A percentile compares a stretch with the other conserved stretches of the same genome.
Evolutionary conservation across 64 coral and sea anemone species (phyloP).

Genomic region (Orbicella faveolata): DNA sequence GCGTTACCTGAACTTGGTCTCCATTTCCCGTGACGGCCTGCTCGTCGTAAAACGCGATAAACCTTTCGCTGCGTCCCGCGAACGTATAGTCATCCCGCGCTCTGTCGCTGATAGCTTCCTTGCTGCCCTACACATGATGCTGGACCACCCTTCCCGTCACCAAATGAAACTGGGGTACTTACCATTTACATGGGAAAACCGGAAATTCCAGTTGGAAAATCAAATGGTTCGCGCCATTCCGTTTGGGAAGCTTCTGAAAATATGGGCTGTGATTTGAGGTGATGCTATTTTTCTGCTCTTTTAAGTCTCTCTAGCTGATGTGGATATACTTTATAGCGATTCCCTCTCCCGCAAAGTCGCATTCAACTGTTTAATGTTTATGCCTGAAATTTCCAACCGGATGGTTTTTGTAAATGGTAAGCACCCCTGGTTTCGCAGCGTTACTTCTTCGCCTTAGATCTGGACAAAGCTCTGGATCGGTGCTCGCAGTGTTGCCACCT

Average conservation of each 20-base stretch:
- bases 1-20: conserved; percentile 8
- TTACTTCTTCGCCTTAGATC: conserved; percentile 40
- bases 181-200: too few relatives aligned
- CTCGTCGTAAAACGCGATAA: conserved; percentile 9
- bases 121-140: conserved; percentile 4
- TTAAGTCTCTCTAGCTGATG: too few relatives aligned
- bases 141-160: background rate
- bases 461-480: conserved; percentile 34
- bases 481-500: conserved; percentile 16
- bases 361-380: too few relatives aligned
- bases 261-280: too few relatives aligned
- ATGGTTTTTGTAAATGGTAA: too few relatives aligned
- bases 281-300: too few relatives aligned
- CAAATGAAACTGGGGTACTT: conserved; percentile 7
- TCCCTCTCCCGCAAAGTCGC: too few relatives aligned
- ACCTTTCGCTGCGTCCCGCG: background rate
- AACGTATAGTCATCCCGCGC: conserved; percentile 12
- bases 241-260: too few relatives aligned
- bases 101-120: conserved; percentile 11
- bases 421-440: background rate
- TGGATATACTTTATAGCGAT: too few relatives aligned
- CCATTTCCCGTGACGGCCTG: conserved; percentile 25
- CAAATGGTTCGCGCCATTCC: too few relatives aligned
- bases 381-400: too few relatives aligned
- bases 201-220: too few relatives aligned